A percentile compares a stretch with the other conserved stretches of the same genome.
Evolutionary conservation across 2,113 vertebrate genomes (phyloP).

Genomic region (Nerophis ophidion): DNA sequence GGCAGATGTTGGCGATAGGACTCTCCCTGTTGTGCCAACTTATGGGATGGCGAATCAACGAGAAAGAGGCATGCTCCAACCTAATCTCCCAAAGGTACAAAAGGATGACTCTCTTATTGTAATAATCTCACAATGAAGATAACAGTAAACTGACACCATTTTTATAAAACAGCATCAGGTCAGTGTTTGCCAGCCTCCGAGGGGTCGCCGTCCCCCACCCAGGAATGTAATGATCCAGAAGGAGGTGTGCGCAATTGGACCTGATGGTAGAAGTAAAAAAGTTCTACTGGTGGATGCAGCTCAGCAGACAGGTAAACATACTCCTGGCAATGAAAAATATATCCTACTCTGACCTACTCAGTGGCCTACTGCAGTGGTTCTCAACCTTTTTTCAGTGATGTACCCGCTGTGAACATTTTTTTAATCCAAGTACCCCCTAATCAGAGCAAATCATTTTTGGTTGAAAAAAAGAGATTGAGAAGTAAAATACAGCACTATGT

Average conservation of each 20-base stretch:
- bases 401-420: too few relatives aligned
- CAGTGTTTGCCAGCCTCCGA: constrained; percentile 73
- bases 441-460: too few relatives aligned
- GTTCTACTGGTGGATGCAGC: constrained; percentile 93
- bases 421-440: too few relatives aligned
- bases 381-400: too few relatives aligned
- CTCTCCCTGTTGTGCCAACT: constrained; percentile 70
- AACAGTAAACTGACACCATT: not conserved
- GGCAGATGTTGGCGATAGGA: constrained; percentile 81
- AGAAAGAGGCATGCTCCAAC: constrained; percentile 76
- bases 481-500: too few relatives aligned
- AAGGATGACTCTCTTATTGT: not conserved
- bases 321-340: not conserved
- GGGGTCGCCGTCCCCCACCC: constrained; percentile 83
- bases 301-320: constrained; percentile 86
- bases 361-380: too few relatives aligned
- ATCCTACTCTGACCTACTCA: too few relatives aligned
- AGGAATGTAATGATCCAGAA: constrained; percentile 92
- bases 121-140: not conserved
- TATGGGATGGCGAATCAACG: constrained; percentile 78
- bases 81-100: constrained; percentile 80
- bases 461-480: too few relatives aligned
- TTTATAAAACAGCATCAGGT: constrained; percentile 57
- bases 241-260: constrained; percentile 86
- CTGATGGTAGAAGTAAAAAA: constrained; percentile 85